phyloP scores from a whole-genome alignment of 2,888 invertebrate species.

The Cosmia trapezina region DNA sequence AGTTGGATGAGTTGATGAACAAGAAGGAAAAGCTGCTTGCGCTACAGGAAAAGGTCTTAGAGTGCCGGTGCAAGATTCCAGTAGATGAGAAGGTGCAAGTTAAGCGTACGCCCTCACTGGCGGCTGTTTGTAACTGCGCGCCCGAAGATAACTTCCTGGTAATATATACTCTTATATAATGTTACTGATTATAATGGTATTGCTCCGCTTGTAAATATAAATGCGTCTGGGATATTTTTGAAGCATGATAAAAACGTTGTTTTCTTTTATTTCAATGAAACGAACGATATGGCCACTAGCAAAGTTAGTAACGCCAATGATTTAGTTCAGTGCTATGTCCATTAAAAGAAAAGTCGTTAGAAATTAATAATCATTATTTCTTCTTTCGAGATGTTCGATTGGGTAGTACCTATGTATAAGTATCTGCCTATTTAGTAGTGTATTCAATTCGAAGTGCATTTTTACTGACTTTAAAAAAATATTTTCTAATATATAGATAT shows the following conservation, averaged over 20 bases:
- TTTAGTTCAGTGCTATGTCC: background rate
- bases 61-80: slow-evolving; percentile 83
- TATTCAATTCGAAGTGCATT: background rate
- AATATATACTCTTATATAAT: slow-evolving; percentile 21
- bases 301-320: background rate
- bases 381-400: background rate
- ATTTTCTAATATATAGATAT: background rate
- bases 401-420: background rate
- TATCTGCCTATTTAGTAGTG: no score
- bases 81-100: slow-evolving; percentile 77
- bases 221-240: background rate
- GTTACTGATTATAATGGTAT: background rate
- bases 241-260: no score
- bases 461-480: no score
- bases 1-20: slow-evolving; percentile 73
- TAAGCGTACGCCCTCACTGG: slow-evolving; percentile 84
- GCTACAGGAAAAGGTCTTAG: slow-evolving; percentile 75
- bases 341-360: background rate
- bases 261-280: background rate
- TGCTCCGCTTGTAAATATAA: background rate
- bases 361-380: background rate
- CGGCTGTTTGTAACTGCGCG: slow-evolving; percentile 80
- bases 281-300: background rate
- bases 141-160: slow-evolving; percentile 78
- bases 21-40: slow-evolving; percentile 71